Evolutionary conservation across 2,797 vertebrate species (phyloP).

Genomic region (Microchirus variegatus): DNA sequence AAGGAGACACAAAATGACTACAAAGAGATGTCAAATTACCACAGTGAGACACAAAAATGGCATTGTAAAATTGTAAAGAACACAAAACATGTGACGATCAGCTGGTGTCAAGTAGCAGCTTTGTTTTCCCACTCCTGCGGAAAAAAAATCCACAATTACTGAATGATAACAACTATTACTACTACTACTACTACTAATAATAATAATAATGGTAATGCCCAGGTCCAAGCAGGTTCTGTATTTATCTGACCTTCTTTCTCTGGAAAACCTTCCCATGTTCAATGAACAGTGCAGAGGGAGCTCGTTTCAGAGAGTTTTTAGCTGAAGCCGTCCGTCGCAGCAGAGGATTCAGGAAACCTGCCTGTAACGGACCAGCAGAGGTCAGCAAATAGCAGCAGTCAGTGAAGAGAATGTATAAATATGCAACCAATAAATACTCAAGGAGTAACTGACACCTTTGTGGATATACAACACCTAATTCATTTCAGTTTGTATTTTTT

Average conservation of each 20-base stretch:
- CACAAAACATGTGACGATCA: too few relatives aligned
- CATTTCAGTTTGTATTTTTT: too few relatives aligned
- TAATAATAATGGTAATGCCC: neutral
- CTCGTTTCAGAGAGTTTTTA: conserved; percentile 73
- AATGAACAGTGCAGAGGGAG: conserved; percentile 69
- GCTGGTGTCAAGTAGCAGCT: conserved; percentile 67
- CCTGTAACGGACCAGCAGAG: conserved; percentile 53
- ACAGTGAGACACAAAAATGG: neutral
- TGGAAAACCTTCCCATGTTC: conserved; percentile 81
- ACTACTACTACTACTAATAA: too few relatives aligned
- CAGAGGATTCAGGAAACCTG: conserved; percentile 80
- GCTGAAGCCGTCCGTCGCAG: conserved; percentile 82
- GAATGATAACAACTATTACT: neutral
- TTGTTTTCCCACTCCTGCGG: conserved; percentile 86
- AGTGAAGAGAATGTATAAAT: too few relatives aligned
- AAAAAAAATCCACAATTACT: neutral
- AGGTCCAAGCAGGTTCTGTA: neutral
- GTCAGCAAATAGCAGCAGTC: neutral
- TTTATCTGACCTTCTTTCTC: conserved; percentile 79
- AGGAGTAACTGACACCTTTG: too few relatives aligned
- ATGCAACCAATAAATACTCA: too few relatives aligned
- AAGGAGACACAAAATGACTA: neutral
- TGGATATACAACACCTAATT: too few relatives aligned
- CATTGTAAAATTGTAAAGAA: too few relatives aligned
- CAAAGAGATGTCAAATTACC: neutral